Base-by-base conservation (phyloP, 2,888 invertebrate species). In the Catocala sponsa region DNA sequence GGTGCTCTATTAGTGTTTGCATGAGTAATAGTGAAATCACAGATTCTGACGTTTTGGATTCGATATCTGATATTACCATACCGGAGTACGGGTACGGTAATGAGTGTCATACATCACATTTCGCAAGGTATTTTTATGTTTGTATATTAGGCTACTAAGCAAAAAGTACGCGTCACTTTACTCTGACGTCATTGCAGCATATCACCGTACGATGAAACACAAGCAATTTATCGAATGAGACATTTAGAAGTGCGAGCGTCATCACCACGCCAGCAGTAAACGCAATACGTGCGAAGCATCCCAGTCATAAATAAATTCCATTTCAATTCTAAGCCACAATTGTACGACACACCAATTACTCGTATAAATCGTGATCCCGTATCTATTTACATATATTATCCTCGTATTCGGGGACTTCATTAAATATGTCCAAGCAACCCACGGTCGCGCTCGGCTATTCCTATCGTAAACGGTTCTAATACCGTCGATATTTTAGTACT, bases 381-480 rank as follows among this genome's bases (percentile, higher is more conserved):
- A 78, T 85, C 75, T 80, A 85, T 87, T 87, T 83, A 79, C 83
- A 86, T 87, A 81, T 57, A 84, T 86, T 86, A 84, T 81, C 82
- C 82, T 78, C 48, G 63, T 68, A 55, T 75, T 72, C 69, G 77
- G 82, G 35, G 77, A 70, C 74, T 82, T 81, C 79, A 81, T 86
- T 85, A 84, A 82, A 81, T 84, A 85, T 84, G 80, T 77, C 76
- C 74, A 68, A 78, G 78, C 63, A 77, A 74, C 68, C 59, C 35
- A 55, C 54, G 44, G 59, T 46, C 55, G 32, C 59, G 50, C 9
- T 63, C 48, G 51, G 46, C 53, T 60, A 43, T 50, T 73, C 55
- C 32, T 73, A 71, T 65, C 65, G 65, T 60, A 75, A 77, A 79
- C 68, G 64, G 74, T 67, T 71, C 65, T 79, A 72, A 70, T 70